These are phyloP conservation scores for Heterotilapia buettikoferi DNA, from an alignment of 2,113 vertebrate species.

Conservation along the genomic window DNA sequence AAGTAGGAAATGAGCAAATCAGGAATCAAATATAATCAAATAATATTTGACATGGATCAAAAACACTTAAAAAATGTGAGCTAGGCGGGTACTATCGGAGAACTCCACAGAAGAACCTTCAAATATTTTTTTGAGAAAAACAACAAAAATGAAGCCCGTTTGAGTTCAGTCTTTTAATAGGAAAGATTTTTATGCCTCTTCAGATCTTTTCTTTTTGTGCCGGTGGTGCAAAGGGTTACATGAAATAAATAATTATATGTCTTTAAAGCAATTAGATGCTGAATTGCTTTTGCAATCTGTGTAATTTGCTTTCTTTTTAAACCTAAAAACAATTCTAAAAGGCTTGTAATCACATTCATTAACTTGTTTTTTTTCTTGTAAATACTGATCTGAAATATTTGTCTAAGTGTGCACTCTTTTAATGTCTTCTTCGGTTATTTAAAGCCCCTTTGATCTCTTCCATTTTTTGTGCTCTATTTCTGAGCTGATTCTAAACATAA, in stretches of 20 bases:
- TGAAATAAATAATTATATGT: fast-evolving
- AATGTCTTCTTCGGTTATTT: background rate
- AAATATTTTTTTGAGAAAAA: background rate
- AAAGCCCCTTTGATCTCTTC: background rate
- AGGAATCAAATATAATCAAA: background rate
- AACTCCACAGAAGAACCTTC: background rate
- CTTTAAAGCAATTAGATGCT: background rate
- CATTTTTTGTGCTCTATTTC: background rate
- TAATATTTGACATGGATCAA: background rate
- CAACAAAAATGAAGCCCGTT: background rate
- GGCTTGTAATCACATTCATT: background rate
- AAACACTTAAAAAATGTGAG: background rate
- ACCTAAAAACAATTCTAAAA: background rate
- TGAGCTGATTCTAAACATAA: background rate
- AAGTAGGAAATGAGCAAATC: background rate
- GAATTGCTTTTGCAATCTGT: background rate
- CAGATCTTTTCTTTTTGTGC: background rate
- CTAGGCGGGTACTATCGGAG: background rate
- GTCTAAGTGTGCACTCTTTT: background rate
- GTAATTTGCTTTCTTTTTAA: background rate
- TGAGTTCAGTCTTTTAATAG: background rate
- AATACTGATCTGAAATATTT: background rate
- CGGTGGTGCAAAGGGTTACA: background rate
- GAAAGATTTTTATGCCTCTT: background rate
- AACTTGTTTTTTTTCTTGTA: background rate